phyloP scores from a whole-genome alignment of 2,888 invertebrate genomes.

The Sepioteuthis lessoniana region DNA sequence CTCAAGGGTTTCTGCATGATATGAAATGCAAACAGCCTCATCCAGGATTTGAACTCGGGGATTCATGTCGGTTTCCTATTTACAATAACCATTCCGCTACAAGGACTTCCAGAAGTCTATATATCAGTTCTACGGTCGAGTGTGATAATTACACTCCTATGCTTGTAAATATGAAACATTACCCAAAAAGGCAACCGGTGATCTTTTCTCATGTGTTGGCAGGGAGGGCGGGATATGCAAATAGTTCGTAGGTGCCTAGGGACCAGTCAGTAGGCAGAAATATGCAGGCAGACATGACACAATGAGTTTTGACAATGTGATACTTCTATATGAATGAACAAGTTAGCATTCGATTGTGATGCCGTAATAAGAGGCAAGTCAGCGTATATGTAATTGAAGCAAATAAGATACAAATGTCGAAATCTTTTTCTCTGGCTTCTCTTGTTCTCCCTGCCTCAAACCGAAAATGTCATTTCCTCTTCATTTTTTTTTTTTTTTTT shows the following conservation, averaged over 20 bases:
- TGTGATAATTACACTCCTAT: too few relatives aligned
- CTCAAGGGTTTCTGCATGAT: too few relatives aligned
- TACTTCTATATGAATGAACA: background rate
- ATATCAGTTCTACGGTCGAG: too few relatives aligned
- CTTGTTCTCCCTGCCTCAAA: background rate
- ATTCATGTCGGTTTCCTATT: too few relatives aligned
- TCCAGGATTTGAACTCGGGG: too few relatives aligned
- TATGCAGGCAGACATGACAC: background rate
- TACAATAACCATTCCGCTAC: too few relatives aligned
- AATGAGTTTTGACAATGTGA: background rate
- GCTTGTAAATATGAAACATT: background rate
- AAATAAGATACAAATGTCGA: background rate
- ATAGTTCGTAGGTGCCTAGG: background rate
- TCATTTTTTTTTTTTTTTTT: too few relatives aligned
- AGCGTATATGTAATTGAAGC: background rate
- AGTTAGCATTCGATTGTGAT: background rate
- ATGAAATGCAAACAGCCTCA: too few relatives aligned
- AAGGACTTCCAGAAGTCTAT: too few relatives aligned
- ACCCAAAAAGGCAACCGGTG: too few relatives aligned
- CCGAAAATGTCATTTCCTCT: background rate
- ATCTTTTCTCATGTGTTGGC: background rate
- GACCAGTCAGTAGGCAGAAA: background rate
- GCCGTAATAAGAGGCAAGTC: background rate
- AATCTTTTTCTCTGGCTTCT: too few relatives aligned
- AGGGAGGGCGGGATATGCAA: background rate